phyloP scores from a whole-genome alignment of 2,797 vertebrate species.

The Poecile montanus region DNA sequence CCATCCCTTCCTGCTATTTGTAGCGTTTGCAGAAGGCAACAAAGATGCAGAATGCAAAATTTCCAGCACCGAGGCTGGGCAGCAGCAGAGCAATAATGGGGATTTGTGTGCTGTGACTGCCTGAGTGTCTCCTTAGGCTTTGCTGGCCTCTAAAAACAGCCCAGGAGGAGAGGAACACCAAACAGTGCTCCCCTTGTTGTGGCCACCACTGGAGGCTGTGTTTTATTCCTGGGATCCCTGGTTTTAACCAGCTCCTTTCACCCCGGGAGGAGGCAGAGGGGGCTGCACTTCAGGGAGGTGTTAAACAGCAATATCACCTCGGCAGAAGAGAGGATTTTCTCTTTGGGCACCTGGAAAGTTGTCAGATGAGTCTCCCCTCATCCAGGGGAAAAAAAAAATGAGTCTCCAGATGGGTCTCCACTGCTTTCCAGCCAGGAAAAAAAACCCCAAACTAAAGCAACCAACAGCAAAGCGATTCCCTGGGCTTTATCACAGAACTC shows the following conservation, averaged over 20 bases:
- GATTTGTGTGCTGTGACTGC: background rate
- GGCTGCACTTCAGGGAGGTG: background rate
- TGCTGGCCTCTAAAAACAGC: background rate
- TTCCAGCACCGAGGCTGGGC: background rate
- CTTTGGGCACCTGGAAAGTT: background rate
- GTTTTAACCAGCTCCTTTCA: background rate
- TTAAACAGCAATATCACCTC: background rate
- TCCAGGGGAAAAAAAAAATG: background rate
- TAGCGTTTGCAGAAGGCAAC: slow-evolving; percentile 8
- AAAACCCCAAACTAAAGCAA: background rate
- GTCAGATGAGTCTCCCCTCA: background rate
- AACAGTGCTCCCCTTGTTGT: background rate
- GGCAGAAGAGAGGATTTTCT: background rate
- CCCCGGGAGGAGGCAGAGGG: background rate
- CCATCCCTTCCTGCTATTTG: slow-evolving; percentile 47
- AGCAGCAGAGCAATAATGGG: background rate
- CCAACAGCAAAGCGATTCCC: background rate
- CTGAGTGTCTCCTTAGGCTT: slow-evolving; percentile 16
- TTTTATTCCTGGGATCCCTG: background rate
- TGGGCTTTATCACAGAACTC: background rate
- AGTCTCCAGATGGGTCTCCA: background rate
- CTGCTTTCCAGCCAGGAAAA: background rate
- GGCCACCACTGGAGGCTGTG: background rate
- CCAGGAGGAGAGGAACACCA: background rate
- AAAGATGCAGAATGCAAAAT: slow-evolving; percentile 19